phyloP scores from a whole-genome alignment of 2,113 vertebrate species.

The Bolborhynchus lineola region DNA sequence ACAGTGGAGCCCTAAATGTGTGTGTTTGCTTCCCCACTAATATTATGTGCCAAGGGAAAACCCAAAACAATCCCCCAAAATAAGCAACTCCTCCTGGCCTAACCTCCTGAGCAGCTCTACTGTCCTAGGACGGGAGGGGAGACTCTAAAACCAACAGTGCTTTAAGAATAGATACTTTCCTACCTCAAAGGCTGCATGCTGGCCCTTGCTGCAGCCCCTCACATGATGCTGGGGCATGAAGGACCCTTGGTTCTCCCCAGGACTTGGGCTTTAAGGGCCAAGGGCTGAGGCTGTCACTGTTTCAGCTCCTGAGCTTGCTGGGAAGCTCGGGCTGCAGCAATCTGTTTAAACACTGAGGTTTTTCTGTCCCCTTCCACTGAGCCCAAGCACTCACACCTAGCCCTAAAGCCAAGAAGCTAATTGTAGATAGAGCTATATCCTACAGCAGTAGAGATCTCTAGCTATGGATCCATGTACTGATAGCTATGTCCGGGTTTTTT shows the following conservation, averaged over 20 bases:
- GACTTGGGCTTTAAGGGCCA: not conserved
- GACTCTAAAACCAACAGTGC: not conserved
- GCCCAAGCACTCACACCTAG: not conserved
- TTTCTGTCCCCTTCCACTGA: not conserved
- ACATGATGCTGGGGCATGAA: not conserved
- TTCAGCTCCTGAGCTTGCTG: not conserved
- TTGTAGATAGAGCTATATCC: not conserved
- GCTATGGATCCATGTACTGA: not conserved
- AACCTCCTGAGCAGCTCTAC: not conserved
- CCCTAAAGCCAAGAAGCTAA: not conserved
- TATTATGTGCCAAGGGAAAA: not conserved
- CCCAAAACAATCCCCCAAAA: not conserved
- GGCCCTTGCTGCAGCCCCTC: not conserved
- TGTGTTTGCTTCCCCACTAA: not conserved
- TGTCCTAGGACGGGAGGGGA: not conserved
- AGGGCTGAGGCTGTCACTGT: not conserved
- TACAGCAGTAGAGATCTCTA: not conserved
- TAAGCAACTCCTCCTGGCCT: not conserved
- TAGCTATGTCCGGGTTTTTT: not conserved
- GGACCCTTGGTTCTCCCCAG: not conserved
- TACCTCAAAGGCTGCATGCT: not conserved
- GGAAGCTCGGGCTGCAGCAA: rapidly evolving
- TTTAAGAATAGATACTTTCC: not conserved
- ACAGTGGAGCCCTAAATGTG: rapidly evolving
- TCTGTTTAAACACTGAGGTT: too few relatives aligned